These are phyloP conservation scores for Nowickia ferox DNA, from an alignment of 2,888 invertebrate species.

Conservation along the genomic window DNA sequence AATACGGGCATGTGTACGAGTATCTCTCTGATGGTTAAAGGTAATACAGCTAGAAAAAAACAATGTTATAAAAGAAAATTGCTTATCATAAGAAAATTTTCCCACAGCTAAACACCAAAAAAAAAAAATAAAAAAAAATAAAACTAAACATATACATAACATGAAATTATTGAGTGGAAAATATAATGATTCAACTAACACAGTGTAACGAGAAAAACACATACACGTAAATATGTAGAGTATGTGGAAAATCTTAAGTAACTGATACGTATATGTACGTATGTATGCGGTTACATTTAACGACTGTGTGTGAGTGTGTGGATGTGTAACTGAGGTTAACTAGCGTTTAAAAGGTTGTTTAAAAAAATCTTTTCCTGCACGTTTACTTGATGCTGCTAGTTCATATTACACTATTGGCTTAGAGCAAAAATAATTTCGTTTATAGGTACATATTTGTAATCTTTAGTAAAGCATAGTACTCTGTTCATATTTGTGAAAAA, in stretches of 20 bases:
- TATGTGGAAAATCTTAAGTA: constrained; percentile 55
- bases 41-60: constrained; percentile 60
- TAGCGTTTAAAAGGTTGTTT: constrained; percentile 64
- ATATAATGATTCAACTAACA: constrained; percentile 60
- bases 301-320: not conserved
- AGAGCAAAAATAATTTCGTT: not conserved
- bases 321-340: constrained; percentile 57
- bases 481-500: too few species aligned
- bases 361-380: constrained; percentile 32
- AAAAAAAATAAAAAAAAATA: constrained; percentile 44
- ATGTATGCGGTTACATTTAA: not conserved
- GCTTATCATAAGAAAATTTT: constrained; percentile 74
- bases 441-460: not conserved
- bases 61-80: constrained; percentile 70
- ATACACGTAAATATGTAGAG: constrained; percentile 6
- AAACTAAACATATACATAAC: constrained; percentile 31
- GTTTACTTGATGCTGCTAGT: constrained; percentile 2
- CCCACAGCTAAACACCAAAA: constrained; percentile 71
- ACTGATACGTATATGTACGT: constrained; percentile 45
- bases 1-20: not conserved
- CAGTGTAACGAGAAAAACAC: not conserved
- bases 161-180: constrained; percentile 67
- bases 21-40: constrained; percentile 36
- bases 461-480: too few species aligned
- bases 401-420: constrained; percentile 28